Percentiles rank a stretch among this genome's conserved stretches.
Evolutionary conservation across 2,113 vertebrate species (phyloP).

Genomic region (Elephas maximus): DNA sequence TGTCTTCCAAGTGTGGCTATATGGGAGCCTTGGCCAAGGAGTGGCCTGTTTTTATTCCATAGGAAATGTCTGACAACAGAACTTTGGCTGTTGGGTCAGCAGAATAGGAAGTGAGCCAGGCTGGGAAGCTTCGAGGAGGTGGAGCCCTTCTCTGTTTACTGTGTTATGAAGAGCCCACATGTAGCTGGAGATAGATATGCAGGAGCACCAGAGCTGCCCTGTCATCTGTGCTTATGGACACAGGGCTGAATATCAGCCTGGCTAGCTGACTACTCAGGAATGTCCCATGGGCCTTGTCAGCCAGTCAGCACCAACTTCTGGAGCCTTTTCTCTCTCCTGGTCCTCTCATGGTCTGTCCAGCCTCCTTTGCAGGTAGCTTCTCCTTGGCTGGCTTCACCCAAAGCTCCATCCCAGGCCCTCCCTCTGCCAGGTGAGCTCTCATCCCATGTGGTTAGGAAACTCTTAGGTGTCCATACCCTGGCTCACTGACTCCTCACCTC

Average conservation of each 20-base stretch:
- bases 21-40: not conserved
- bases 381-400: not conserved
- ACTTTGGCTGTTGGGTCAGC: not conserved
- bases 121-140: not conserved
- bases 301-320: not conserved
- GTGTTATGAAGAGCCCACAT: not conserved
- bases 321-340: not conserved
- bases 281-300: not conserved
- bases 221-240: not conserved
- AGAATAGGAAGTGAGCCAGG: not conserved
- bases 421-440: not conserved
- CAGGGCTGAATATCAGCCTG: not conserved
- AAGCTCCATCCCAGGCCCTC: not conserved
- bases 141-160: not conserved
- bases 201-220: not conserved
- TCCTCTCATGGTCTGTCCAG: not conserved
- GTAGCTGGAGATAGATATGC: not conserved
- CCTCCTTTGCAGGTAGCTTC: not conserved
- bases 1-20: not conserved
- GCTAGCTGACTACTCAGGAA: not conserved
- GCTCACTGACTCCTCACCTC: not conserved
- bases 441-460: not conserved
- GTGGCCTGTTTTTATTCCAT: not conserved
- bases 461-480: not conserved
- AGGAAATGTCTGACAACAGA: constrained; percentile 12